Evolutionary conservation across 2,113 vertebrate genomes (phyloP).

Genomic region (Phoenicopterus ruber): DNA sequence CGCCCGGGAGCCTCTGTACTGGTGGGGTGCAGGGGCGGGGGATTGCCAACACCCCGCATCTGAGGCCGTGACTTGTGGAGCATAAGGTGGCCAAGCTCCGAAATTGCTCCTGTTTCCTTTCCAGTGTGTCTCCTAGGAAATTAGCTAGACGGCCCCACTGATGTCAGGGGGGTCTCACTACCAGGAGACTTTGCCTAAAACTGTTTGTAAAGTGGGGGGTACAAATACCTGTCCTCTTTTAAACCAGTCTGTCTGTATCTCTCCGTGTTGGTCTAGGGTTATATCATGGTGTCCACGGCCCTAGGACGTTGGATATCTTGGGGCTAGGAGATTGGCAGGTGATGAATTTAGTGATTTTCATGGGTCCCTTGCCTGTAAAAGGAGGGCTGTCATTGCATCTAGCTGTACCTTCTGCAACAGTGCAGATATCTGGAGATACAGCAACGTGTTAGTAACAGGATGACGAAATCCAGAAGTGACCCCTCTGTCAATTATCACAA

Average conservation of each 20-base stretch:
- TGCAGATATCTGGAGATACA: not conserved
- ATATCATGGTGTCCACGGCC: not conserved
- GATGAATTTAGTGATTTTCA: not conserved
- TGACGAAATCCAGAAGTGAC: not conserved
- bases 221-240: not conserved
- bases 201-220: not conserved
- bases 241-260: not conserved
- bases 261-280: not conserved
- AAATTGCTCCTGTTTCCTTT: not conserved
- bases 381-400: rapidly evolving
- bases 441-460: not conserved
- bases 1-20: rapidly evolving
- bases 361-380: not conserved
- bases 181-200: not conserved
- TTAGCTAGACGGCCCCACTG: not conserved
- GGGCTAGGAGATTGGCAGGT: not conserved
- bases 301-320: not conserved
- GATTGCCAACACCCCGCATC: not conserved
- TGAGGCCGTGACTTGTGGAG: not conserved
- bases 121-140: not conserved
- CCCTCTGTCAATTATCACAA: not conserved
- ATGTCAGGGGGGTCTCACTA: not conserved
- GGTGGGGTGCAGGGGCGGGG: too few species aligned
- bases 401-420: not conserved
- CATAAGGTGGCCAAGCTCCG: not conserved